Evolutionary conservation across 2,888 invertebrate species (phyloP).

Genomic region (Melipona bicolor): DNA sequence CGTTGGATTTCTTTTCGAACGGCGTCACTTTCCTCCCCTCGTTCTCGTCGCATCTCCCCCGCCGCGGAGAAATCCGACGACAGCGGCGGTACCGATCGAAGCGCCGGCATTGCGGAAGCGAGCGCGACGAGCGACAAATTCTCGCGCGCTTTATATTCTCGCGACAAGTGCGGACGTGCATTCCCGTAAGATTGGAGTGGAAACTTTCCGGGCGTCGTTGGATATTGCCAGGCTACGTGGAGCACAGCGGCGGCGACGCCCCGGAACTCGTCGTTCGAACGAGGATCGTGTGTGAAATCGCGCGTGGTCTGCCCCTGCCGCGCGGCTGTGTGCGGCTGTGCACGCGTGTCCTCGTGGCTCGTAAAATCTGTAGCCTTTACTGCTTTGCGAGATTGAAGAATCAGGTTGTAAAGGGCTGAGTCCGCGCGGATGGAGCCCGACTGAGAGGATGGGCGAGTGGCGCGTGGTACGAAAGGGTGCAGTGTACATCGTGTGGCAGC

Average conservation of each 20-base stretch:
- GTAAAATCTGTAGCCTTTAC: constrained; percentile 79
- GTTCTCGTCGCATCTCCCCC: too few species aligned
- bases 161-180: constrained; percentile 54
- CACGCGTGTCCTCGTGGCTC: constrained; percentile 60
- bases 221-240: constrained; percentile 44
- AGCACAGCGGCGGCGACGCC: neutral
- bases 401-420: constrained; percentile 75
- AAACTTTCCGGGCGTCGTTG: constrained; percentile 60
- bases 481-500: too few species aligned
- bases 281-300: constrained; percentile 42
- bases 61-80: neutral
- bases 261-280: constrained; percentile 12
- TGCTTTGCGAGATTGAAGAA: constrained; percentile 77
- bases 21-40: too few species aligned
- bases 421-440: constrained; percentile 62
- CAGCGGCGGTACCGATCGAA: neutral
- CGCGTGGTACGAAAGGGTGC: constrained; percentile 34
- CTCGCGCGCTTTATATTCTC: constrained; percentile 75
- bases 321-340: constrained; percentile 13
- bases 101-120: constrained; percentile 18
- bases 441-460: constrained; percentile 40
- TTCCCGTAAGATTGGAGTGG: constrained; percentile 52
- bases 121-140: constrained; percentile 48
- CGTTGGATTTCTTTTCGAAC: neutral
- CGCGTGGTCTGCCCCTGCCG: constrained; percentile 15